Percentiles rank a stretch among this genome's conserved stretches.
These are phyloP conservation scores for Aphidoletes aphidimyza DNA, from an alignment of 2,888 invertebrate genomes.

Conservation along the genomic window DNA sequence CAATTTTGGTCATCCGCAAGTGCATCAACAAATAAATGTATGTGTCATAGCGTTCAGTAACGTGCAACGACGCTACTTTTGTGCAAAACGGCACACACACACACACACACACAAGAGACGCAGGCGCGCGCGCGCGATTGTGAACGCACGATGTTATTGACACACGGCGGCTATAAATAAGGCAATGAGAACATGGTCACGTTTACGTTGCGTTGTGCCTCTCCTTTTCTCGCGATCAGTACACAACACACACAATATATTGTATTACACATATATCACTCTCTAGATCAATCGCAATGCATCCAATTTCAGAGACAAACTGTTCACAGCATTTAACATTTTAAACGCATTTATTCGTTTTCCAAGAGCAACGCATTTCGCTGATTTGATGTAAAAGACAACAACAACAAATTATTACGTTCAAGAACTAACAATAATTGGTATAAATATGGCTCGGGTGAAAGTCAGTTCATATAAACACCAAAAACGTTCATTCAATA, in stretches of 20 bases:
- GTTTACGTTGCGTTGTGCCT: background rate
- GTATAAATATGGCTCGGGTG: background rate
- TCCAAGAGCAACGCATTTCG: background rate
- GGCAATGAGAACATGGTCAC: conserved; percentile 54
- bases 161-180: conserved; percentile 47
- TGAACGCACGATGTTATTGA: conserved; percentile 6
- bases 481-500: conserved; percentile 16
- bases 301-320: background rate
- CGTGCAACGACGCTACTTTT: background rate
- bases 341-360: background rate
- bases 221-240: background rate
- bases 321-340: no score
- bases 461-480: background rate
- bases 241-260: background rate
- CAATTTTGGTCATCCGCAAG: background rate
- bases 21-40: conserved; percentile 35
- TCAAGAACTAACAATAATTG: conserved; percentile 18
- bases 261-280: no score
- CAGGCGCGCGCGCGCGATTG: background rate
- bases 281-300: background rate
- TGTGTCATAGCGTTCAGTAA: background rate
- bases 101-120: no score
- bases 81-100: no score
- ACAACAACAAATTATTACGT: no score
- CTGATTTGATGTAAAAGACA: background rate